Base-by-base conservation (phyloP, 2,113 vertebrate genomes). In the Rostratula benghalensis region DNA sequence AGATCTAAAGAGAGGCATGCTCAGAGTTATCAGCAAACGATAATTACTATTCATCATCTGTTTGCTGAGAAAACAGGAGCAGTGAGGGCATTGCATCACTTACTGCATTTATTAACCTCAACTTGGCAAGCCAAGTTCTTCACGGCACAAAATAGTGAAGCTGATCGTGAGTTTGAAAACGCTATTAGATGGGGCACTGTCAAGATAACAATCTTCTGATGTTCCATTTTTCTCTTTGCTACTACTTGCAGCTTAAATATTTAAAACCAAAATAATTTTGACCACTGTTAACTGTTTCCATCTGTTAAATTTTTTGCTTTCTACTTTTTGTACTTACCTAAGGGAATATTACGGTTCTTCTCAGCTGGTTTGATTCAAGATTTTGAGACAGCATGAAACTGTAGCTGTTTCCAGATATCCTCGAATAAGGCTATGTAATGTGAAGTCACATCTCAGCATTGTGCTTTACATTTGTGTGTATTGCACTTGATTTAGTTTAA, bases 11-110 rank as follows among this genome's bases (percentile, higher is more conserved):
- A 81, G 57, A 74, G 48, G 67, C 30, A 35, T 31, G 31, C 7
- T 83, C 33, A 48, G 59, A 87, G 53, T 64, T 89, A 79, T 75
- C 87, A 82, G 61, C 7, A 7, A 92, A 95, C 84, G 7, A 56
- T 87, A 90, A 89, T 92, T 92, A 84, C 46, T 82, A 48, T 89
- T 78, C 86, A 71, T 88, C 73, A 82, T 94, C 67, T 86, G 46
- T 77, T 92, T 94, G 35, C 89, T 97, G 77, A 94, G 87, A 91
- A 96, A 96, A 79, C 81, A 92, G 79, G 76, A 95, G n/a, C 59
- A 78, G 56, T 78, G 57, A 94, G 83, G 92, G 27, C 81, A 78
- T 51, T 67, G 31, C 57, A 67, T 87, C 35, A 81, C 46, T 59
- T 83, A 67, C 46, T 77, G 73, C 31, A 57, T 15, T 83, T 94